Evolutionary conservation across 2,888 invertebrate genomes (phyloP), one percentile per base, ranked within the genome.

Genomic region (Cybosia mesomella): DNA sequence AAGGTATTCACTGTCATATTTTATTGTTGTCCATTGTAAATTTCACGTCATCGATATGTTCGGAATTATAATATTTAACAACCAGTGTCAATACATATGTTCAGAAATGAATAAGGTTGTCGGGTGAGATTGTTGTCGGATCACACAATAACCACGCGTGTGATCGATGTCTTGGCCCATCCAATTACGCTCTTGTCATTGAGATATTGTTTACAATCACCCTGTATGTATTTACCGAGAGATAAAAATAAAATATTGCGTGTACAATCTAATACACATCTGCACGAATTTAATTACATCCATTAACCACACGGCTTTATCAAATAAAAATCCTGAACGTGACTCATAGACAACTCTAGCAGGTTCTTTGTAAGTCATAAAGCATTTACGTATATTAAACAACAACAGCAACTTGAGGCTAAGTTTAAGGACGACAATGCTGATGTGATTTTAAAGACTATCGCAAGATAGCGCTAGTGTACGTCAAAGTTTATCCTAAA

Each of bases 121-220:
- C 61, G 55, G 55, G 57, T 67, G 54, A 34, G 58, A 55, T 22
- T 61, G 65, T 63, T 69, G 67, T 72, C 83, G 82, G 79, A 80
- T 84, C 77, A 83, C 82, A 79, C 84, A 80, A 85, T 85, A 87
- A 85, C 82, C 84, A 80, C 77, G 68, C 70, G 32, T 54, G 22
- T 63, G 63, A 54, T 36, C 22, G 39, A 59, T 24, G 32, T 36
- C 54, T 21, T 22, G 18, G 53, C 22, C 34, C 22, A 54, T 63
- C 54, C 36, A 92, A 92, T 92, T 92, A 92, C 89, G 80, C 81
- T 83, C 88, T 81, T 89, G 91, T 91, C 91, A 89, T 85, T 89
- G 89, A 82, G 82, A 83, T 81, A 87, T 91, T 89, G 91, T 92
- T 91, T 91, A 91, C 89, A 87, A 85, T 83, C 85, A 81, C 81